These are phyloP conservation scores for Sternotherus odoratus DNA, from an alignment of 2,797 vertebrate species.

Conservation along the genomic window DNA sequence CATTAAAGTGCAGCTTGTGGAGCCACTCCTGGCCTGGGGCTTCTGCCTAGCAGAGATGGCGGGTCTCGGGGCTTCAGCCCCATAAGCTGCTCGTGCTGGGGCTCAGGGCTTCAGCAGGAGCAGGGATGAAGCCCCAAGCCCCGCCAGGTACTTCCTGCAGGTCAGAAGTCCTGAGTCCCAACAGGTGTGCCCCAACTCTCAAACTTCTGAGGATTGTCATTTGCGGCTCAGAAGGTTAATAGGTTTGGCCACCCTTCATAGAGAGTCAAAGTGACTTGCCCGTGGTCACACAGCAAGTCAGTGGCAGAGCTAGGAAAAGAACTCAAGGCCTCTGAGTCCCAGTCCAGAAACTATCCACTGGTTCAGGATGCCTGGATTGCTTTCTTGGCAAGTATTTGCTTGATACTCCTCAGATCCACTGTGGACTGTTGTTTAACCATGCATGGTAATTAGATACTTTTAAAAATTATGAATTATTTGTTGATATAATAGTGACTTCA, in stretches of 20 bases:
- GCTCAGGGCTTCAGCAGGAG: too few relatives aligned
- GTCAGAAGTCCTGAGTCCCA: too few relatives aligned
- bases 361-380: neutral
- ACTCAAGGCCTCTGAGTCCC: neutral
- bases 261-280: neutral
- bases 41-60: too few relatives aligned
- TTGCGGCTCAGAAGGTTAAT: too few relatives aligned
- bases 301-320: neutral
- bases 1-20: too few relatives aligned
- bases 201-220: too few relatives aligned
- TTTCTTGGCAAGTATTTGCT: neutral
- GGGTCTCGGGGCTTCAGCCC: too few relatives aligned
- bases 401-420: neutral
- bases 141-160: too few relatives aligned
- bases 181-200: too few relatives aligned
- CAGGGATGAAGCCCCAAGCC: too few relatives aligned
- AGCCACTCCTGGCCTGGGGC: too few relatives aligned
- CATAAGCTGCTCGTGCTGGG: too few relatives aligned
- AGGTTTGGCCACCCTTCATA: neutral
- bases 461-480: neutral
- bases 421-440: neutral
- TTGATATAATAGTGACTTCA: neutral
- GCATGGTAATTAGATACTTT: neutral
- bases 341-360: neutral
- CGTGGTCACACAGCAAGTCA: neutral